phyloP scores from a whole-genome alignment of 2,888 invertebrate species.

The Aelia acuminata region DNA sequence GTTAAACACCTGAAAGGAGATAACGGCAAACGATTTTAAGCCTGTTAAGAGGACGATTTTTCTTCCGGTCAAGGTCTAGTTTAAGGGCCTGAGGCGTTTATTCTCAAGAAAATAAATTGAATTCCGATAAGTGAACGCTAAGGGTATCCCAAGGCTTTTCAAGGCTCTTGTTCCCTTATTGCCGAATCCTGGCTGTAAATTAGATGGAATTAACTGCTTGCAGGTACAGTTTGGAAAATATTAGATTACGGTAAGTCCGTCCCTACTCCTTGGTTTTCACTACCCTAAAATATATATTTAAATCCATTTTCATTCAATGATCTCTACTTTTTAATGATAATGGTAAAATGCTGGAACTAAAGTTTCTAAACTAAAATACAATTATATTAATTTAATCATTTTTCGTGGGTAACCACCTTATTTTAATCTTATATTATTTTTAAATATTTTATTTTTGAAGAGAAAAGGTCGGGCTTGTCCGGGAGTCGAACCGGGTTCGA shows the following conservation, averaged over 20 bases:
- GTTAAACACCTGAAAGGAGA: background rate
- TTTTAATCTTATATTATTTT: no score
- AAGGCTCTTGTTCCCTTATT: background rate
- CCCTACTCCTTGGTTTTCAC: background rate
- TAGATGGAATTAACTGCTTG: background rate
- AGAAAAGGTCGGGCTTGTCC: no score
- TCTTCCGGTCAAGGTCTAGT: background rate
- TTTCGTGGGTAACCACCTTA: no score
- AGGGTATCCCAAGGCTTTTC: background rate
- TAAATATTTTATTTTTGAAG: no score
- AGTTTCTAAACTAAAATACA: no score
- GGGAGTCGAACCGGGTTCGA: no score
- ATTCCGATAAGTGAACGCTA: slow-evolving; percentile 11
- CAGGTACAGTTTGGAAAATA: background rate
- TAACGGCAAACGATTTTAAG: background rate
- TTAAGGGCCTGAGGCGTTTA: background rate
- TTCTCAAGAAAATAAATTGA: slow-evolving; percentile 10
- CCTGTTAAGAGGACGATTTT: background rate
- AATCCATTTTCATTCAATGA: no score
- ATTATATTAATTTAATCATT: no score
- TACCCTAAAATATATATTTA: no score
- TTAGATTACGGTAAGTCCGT: background rate
- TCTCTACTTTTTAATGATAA: no score
- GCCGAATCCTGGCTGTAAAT: background rate
- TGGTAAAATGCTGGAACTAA: no score